phyloP scores from a whole-genome alignment of 2,888 invertebrate genomes.

The Dasysyrphus albostriatus region DNA sequence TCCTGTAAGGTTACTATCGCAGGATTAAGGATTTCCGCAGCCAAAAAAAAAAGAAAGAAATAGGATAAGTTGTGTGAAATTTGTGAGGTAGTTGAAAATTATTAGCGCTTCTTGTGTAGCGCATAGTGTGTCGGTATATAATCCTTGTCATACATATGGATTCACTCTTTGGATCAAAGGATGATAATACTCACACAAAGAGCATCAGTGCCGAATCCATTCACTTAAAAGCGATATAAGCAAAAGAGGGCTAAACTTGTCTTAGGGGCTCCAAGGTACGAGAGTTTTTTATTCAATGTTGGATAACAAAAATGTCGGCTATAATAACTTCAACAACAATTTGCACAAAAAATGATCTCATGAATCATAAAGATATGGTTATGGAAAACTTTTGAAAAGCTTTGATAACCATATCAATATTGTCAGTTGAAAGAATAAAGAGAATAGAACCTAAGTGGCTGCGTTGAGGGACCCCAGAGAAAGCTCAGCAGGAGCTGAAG shows the following conservation, averaged over 20 bases:
- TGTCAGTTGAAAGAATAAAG: no score
- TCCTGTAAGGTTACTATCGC: conserved; percentile 71
- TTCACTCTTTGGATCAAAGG: conserved; percentile 35
- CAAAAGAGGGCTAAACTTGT: neutral
- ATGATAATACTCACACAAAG: neutral
- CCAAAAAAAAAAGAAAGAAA: conserved; percentile 38
- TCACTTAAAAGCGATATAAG: neutral
- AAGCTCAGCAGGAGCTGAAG: no score
- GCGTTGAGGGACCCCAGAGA: no score
- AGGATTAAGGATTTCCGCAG: conserved; percentile 61
- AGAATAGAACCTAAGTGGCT: no score
- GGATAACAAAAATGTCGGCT: no score
- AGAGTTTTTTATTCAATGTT: neutral
- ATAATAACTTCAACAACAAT: no score
- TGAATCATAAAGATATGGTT: no score
- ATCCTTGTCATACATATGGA: conserved; percentile 60
- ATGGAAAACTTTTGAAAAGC: no score
- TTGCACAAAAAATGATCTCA: no score
- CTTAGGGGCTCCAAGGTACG: neutral
- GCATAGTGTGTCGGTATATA: conserved; percentile 40
- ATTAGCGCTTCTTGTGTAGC: conserved; percentile 53
- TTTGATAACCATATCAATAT: no score
- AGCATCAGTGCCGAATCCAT: neutral
- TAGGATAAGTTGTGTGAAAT: conserved; percentile 61
- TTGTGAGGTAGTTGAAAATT: conserved; percentile 61